Evolutionary conservation across 2,113 vertebrate genomes (phyloP), one percentile per base, ranked within the genome.

Genomic region (Tychaedon coryphoeus): DNA sequence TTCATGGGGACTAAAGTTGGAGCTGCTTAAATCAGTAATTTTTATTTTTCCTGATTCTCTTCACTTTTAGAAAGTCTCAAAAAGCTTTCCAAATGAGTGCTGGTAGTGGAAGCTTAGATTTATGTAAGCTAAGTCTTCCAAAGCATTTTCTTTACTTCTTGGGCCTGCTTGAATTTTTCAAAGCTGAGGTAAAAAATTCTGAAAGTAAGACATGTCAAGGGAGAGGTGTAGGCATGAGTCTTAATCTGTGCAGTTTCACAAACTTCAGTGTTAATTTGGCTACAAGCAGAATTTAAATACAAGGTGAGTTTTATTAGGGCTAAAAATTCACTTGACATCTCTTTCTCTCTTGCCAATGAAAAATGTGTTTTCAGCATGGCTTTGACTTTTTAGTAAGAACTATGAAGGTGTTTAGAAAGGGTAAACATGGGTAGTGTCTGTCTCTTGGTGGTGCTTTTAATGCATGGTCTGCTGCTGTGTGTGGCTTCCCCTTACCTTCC

Each of bases 51-150:
- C 50, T 71, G 4, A 18, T 69, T 77, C 5, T 69, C 10, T 78
- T 71, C 72, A 34, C 29, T 67, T 58, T 48, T 70, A 48, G 10
- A 34, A 72, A 36, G 14, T 86, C n/a, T 90, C 13, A 66, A 1
- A 25, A 11, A 76, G 19, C 19, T 53, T 79, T 72, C 16, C 43
- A n/a, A 51, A 13, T 28, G 25, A 76, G 8, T 38, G 24, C 20
- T 53, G 26, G 10, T 28, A 12, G 36, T 50, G 22, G 48, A 65
- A 19, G n/a, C 20, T 56, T 64, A 56, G 10, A 34, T 56, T 45
- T 0, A 0, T 47, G 14, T 53, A n/a, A 69, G 54, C 2, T 15
- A 56, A 60, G 20, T 64, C 12, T 33, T 62, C 6, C n/a, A 26
- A 54, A 73, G 51, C 2, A 3, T 19, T 51, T 79, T 36, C 16